Percentiles rank a stretch among this genome's conserved stretches.
phyloP scores from a whole-genome alignment of 2,888 invertebrate species.

The Carabus problematicus region DNA sequence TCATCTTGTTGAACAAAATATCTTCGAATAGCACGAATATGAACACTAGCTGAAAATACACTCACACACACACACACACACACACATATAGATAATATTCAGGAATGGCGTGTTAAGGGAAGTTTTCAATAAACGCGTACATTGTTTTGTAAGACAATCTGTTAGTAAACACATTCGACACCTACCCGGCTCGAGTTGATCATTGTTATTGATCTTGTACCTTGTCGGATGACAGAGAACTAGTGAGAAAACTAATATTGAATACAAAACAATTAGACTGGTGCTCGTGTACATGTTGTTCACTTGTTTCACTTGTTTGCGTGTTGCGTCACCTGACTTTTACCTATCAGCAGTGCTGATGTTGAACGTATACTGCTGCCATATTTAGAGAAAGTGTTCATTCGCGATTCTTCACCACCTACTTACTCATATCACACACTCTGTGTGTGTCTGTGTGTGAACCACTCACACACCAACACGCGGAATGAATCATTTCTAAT shows the following conservation, averaged over 20 bases:
- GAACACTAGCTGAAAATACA: too few relatives aligned
- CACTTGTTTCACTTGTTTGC: slow-evolving; percentile 11
- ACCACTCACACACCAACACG: too few relatives aligned
- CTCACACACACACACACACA: too few relatives aligned
- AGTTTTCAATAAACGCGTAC: slow-evolving; percentile 25
- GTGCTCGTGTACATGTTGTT: slow-evolving; percentile 22
- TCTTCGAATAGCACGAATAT: neutral
- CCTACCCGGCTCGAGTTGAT: slow-evolving; percentile 62
- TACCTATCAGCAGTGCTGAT: slow-evolving; percentile 26
- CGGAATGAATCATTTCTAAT: neutral
- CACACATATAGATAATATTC: too few relatives aligned
- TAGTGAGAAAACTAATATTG: slow-evolving; percentile 38
- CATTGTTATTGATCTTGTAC: slow-evolving; percentile 62
- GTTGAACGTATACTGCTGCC: slow-evolving; percentile 18
- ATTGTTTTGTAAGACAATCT: neutral
- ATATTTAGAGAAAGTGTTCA: slow-evolving; percentile 38
- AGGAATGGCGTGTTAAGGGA: neutral
- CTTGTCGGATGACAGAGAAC: slow-evolving; percentile 56
- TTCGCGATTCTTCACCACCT: slow-evolving; percentile 32
- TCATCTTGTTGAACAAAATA: too few relatives aligned
- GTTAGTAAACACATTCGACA: slow-evolving; percentile 6
- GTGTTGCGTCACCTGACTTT: slow-evolving; percentile 16
- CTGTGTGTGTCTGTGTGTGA: too few relatives aligned
- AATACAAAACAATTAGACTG: slow-evolving; percentile 55
- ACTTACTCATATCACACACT: neutral